Percentiles rank a stretch among this genome's conserved stretches.
Conservation (phyloP, 1,140 invertebrate genomes). For the Matsumurasca onukii region DNA sequence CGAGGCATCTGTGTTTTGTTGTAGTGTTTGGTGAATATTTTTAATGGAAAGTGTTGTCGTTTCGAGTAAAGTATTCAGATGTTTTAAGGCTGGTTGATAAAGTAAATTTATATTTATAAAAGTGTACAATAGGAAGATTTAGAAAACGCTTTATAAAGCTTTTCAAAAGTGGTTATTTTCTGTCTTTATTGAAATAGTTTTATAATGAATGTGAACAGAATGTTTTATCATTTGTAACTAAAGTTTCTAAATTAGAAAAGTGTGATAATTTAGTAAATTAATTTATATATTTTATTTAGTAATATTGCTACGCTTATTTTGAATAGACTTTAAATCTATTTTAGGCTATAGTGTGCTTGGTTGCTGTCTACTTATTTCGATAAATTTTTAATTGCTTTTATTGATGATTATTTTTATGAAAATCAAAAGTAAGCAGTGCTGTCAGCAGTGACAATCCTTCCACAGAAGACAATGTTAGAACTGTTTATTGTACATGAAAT, state of each 20-base stretch:
- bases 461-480: constrained; percentile 24
- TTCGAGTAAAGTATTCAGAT: constrained; percentile 5
- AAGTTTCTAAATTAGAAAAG: neutral
- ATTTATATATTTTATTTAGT: neutral
- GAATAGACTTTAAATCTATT: neutral
- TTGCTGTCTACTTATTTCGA: neutral
- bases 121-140: neutral
- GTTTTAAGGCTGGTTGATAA: constrained; percentile 15
- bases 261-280: neutral
- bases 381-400: neutral
- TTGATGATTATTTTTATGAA: neutral
- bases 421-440: neutral
- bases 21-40: constrained; percentile 22
- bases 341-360: neutral
- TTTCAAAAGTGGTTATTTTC: neutral
- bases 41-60: constrained; percentile 12
- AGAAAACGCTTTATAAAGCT: neutral
- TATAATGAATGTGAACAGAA: neutral
- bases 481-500: constrained; percentile 23
- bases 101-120: constrained; percentile 22
- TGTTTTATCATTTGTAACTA: neutral
- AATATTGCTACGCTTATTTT: neutral
- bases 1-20: constrained; percentile 21
- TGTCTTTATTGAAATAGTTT: neutral
- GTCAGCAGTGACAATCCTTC: constrained; percentile 23